A percentile compares a stretch with the other conserved stretches of the same genome.
Conservation (phyloP, 2,888 invertebrate species). For the Drosophila anomalata region DNA sequence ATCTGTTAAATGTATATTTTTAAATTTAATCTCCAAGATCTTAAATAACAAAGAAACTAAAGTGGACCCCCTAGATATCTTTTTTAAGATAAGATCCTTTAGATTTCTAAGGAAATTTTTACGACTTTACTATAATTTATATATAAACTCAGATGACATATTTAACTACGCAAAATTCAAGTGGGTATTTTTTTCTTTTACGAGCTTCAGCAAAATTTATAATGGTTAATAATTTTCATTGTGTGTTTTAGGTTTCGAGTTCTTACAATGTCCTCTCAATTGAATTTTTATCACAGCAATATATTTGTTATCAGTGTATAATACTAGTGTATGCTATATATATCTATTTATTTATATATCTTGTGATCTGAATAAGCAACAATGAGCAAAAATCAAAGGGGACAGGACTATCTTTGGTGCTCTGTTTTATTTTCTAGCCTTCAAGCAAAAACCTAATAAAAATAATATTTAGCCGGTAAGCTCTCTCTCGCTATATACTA, state of each 20-base stretch:
- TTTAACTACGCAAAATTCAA: constrained; percentile 29
- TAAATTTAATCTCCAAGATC: too few relatives aligned
- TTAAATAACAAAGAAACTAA: too few relatives aligned
- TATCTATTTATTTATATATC: constrained; percentile 17
- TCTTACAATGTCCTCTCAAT: constrained; percentile 74
- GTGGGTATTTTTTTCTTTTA: constrained; percentile 7
- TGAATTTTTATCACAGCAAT: constrained; percentile 83
- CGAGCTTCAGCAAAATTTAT: constrained; percentile 59
- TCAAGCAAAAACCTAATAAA: constrained; percentile 12
- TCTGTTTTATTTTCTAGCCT: not conserved
- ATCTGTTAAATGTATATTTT: too few relatives aligned
- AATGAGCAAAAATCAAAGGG: constrained; percentile 23
- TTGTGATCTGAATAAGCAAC: constrained; percentile 25
- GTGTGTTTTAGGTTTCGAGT: constrained; percentile 26
- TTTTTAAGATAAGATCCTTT: not conserved
- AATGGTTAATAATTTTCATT: constrained; percentile 21
- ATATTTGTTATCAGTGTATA: constrained; percentile 58
- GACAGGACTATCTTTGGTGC: not conserved
- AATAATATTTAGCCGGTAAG: constrained; percentile 20
- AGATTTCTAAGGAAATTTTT: not conserved
- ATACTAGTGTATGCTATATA: constrained; percentile 28
- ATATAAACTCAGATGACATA: constrained; percentile 14
- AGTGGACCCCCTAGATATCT: too few relatives aligned
- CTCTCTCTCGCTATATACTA: constrained; percentile 6
- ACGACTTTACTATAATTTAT: not conserved